Evolutionary conservation across 1,140 invertebrate species (phyloP).

Genomic region (Papilio glaucus): DNA sequence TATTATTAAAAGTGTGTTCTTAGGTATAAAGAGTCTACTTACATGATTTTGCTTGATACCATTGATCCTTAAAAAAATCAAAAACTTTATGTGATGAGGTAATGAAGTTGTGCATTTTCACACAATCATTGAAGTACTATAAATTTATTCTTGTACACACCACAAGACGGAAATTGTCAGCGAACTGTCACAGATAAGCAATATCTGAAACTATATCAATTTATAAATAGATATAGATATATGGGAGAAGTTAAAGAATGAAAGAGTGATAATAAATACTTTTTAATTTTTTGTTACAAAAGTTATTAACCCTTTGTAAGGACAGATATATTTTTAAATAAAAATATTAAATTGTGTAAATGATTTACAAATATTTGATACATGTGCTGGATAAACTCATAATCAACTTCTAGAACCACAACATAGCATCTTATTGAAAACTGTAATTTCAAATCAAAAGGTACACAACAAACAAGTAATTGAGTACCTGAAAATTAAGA

Average conservation of each 20-base stretch:
- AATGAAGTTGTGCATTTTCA: slow-evolving; percentile 60
- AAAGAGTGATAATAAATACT: background rate
- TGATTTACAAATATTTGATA: too few relatives aligned
- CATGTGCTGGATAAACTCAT: too few relatives aligned
- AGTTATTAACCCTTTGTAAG: too few relatives aligned
- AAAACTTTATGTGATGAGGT: slow-evolving; percentile 49
- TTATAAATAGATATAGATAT: background rate
- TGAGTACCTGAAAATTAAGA: too few relatives aligned
- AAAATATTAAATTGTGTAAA: too few relatives aligned
- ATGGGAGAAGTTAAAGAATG: background rate
- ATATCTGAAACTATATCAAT: background rate
- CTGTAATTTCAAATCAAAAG: too few relatives aligned
- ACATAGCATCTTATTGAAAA: too few relatives aligned
- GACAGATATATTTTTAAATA: too few relatives aligned
- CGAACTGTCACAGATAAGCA: slow-evolving; percentile 5
- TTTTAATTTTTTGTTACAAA: too few relatives aligned
- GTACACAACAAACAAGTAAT: too few relatives aligned
- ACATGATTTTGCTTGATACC: slow-evolving; percentile 72
- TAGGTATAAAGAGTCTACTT: slow-evolving; percentile 52
- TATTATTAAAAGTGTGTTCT: background rate
- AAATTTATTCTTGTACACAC: background rate
- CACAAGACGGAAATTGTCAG: background rate
- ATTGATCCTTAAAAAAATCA: slow-evolving; percentile 56
- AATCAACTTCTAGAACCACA: too few relatives aligned
- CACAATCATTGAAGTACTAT: background rate